Conservation (phyloP, 1,140 invertebrate genomes). For the Meloidogyne chitwoodi region DNA sequence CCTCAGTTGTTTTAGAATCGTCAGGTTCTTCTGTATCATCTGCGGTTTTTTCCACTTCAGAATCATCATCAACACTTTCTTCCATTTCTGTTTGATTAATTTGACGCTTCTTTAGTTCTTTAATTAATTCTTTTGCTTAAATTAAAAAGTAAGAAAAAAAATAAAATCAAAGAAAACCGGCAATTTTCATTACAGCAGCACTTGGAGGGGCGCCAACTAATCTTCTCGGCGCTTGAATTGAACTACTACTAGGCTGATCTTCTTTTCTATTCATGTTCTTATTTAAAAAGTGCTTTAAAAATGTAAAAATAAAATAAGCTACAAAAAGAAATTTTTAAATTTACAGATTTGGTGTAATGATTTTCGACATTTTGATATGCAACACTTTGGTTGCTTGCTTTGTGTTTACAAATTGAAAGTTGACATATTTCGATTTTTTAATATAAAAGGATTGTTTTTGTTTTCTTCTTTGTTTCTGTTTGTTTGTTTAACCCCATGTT, state of each 20-base stretch:
- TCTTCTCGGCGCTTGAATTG: not conserved
- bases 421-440: too few species aligned
- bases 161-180: not conserved
- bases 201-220: slow-evolving; percentile 11
- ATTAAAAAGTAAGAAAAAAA: too few species aligned
- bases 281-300: too few species aligned
- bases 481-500: too few species aligned
- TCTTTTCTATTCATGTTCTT: not conserved
- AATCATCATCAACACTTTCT: slow-evolving; percentile 18
- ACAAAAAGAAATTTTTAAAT: too few species aligned
- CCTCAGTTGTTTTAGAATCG: slow-evolving; percentile 1
- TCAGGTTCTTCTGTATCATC: slow-evolving; percentile 19
- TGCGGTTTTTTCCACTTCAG: slow-evolving; percentile 4
- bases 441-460: too few species aligned
- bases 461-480: too few species aligned
- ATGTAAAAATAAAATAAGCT: too few species aligned
- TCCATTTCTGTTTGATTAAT: not conserved
- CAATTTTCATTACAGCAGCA: slow-evolving; percentile 6
- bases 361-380: too few species aligned
- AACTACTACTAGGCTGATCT: not conserved
- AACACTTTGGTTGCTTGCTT: too few species aligned
- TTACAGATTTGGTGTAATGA: too few species aligned
- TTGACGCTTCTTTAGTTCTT: not conserved
- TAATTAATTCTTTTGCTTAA: not conserved
- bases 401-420: too few species aligned